Base-by-base conservation (phyloP, 35 echinoderm and acorn worm genomes). In the Lytechinus variegatus region DNA sequence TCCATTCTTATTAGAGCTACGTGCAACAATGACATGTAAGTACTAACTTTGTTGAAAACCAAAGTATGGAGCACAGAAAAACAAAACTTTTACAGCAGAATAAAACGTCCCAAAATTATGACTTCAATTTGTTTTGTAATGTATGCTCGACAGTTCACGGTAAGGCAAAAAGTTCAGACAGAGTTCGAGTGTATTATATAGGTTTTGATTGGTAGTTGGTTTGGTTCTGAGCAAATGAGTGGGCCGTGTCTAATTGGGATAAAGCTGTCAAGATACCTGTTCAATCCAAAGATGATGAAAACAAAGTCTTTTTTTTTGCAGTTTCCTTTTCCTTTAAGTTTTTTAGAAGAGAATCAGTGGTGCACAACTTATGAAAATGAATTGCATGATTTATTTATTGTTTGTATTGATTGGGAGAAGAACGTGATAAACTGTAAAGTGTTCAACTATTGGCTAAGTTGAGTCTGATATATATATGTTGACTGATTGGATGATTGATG, bases 61-160 rank as follows among this genome's bases (percentile, higher is more conserved):
- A 52, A 90, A 12, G n/a, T n/a, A n/a, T n/a, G n/a, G n/a, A n/a
- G 56, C 56, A 58, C 56, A 58, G 13, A 58, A 58, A 44, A 44
- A 44, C 33, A 44, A 44, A 44, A 44, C 33, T 44, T 44, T 44
- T 44, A 44, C 33, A 44, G 33, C 33, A 44, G 33, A 44, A 44
- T 44, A 44, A 44, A 4, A 90, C 27, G 29, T 12, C 4, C 27
- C 29, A 28, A 89, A 21, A 53, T 19, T 29, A 89, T 29, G 9
- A 89, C 87, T 52, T 90, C 52, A 54, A 90, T 44, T 52, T 90
- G 88, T 90, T 90, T 90, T 14, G 88, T 90, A 90, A 54, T 44
- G 88, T 52, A 90, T 90, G 52, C 28, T 90, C 2, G 27, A 90
- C 24, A 9, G 88, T 90, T 90, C 88, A 90, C 52, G 88, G 88